Conservation (phyloP, 2,888 invertebrate genomes). For the Nipponacmea schrenckii region DNA sequence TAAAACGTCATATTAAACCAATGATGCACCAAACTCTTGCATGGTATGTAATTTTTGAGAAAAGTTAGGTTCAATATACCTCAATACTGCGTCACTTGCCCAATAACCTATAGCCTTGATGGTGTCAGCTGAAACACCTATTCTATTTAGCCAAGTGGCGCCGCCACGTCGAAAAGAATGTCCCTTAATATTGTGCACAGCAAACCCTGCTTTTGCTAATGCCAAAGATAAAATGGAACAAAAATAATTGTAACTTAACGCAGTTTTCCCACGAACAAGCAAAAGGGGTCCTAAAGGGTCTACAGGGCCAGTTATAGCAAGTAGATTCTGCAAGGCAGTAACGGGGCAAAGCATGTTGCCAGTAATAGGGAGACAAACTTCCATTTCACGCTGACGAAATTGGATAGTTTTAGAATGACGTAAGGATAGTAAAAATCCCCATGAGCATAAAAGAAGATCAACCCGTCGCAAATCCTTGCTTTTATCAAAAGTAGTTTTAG, state of each 20-base stretch:
- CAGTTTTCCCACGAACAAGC: too few relatives aligned
- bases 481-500: neutral
- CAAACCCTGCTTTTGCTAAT: too few relatives aligned
- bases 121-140: neutral
- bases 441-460: neutral
- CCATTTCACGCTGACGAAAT: neutral
- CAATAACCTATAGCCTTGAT: neutral
- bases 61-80: neutral
- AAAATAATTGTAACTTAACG: too few relatives aligned
- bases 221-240: too few relatives aligned
- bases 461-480: neutral
- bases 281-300: too few relatives aligned
- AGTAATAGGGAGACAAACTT: neutral
- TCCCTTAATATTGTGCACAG: too few relatives aligned
- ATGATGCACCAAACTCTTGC: neutral
- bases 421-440: neutral
- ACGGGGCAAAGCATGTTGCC: neutral
- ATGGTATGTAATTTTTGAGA: neutral
- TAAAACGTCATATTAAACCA: neutral
- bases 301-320: neutral
- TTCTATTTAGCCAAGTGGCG: neutral
- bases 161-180: neutral
- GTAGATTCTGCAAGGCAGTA: neutral
- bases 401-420: neutral
- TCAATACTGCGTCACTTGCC: too few relatives aligned